Base-by-base conservation (phyloP, 2,797 vertebrate genomes). In the Remorina albescens region DNA sequence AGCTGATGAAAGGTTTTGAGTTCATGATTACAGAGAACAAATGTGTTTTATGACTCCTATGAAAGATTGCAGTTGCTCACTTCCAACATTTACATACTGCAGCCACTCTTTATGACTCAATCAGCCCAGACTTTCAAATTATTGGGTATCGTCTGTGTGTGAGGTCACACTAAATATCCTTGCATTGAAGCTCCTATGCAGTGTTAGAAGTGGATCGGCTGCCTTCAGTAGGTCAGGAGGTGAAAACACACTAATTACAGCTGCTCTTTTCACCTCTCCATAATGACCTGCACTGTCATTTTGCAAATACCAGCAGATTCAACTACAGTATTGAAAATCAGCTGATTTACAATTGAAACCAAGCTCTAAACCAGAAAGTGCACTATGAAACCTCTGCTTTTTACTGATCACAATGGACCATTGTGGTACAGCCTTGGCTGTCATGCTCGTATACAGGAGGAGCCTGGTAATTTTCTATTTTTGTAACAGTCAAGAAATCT, bases 241-340 rank as follows among this genome's bases (percentile, higher is more conserved):
- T 64, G 51, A 63, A 50, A 64, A 37, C 56, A 53, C 36, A 41
- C 57, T 82, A 70, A 76, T 82, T 74, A 80, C 74, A 74, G 36
- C 61, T 60, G 66, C 70, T 65, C 2, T 13, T 32, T 42, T 53
- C 25, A 56, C 64, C 26, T 51, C 21, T 41, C 53, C 47, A 11
- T 6, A 12, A 60, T 49, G 61, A 60, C 41, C 55, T 41, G 23
- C 39, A 16, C 41, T 39, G 12, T 18, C 30, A 54, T n/a, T 36
- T 5, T 39, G 19, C 11, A 69, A 64, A 44, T 28, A 41, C 55
- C n/a, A 44, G 53, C 57, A 16, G 47, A 44, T 28, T 67, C 19
- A n/a, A 8, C 46, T 9, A 49, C 23, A 1, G 55, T 62, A 12
- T 39, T 26, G n/a, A 57, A 34, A 39, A 66, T 57, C 19, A 28